Evolutionary conservation across 2,113 vertebrate species (phyloP).

Genomic region (Piaya cayana): DNA sequence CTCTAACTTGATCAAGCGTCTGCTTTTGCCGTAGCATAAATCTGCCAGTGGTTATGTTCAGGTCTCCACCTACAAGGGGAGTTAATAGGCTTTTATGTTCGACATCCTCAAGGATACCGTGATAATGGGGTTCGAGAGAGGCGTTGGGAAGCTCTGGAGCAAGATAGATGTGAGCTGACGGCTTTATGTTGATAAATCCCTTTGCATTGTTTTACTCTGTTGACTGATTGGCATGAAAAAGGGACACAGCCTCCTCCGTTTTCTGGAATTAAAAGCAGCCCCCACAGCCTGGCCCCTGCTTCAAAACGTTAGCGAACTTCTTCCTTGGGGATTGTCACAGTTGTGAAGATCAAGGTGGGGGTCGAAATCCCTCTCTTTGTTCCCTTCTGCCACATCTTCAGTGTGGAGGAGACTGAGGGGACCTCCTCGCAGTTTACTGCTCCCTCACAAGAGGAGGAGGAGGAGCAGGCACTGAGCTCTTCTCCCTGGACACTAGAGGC

Average conservation of each 20-base stretch:
- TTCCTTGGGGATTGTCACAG: background rate
- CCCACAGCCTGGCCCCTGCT: background rate
- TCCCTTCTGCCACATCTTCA: background rate
- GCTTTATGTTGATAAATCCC: background rate
- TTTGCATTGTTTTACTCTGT: background rate
- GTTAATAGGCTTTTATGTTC: conserved; percentile 57
- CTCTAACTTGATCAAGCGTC: conserved; percentile 16
- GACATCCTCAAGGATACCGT: conserved; percentile 14
- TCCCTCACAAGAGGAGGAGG: no score
- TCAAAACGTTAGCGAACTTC: background rate
- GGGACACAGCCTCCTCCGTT: background rate
- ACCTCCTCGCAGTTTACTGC: no score
- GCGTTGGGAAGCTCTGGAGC: background rate
- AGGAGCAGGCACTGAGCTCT: no score
- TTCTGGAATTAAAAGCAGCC: background rate
- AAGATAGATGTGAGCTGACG: background rate
- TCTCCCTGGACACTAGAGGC: no score
- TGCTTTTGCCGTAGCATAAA: conserved; percentile 14
- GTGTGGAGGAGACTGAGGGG: no score
- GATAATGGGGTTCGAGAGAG: conserved; percentile 23
- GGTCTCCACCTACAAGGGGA: conserved; percentile 19
- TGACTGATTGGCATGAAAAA: background rate
- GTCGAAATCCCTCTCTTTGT: background rate
- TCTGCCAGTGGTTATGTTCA: conserved; percentile 2
- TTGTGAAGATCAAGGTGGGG: background rate